Evolutionary conservation across 2,888 invertebrate genomes (phyloP).

Genomic region (Amorpha juglandis): DNA sequence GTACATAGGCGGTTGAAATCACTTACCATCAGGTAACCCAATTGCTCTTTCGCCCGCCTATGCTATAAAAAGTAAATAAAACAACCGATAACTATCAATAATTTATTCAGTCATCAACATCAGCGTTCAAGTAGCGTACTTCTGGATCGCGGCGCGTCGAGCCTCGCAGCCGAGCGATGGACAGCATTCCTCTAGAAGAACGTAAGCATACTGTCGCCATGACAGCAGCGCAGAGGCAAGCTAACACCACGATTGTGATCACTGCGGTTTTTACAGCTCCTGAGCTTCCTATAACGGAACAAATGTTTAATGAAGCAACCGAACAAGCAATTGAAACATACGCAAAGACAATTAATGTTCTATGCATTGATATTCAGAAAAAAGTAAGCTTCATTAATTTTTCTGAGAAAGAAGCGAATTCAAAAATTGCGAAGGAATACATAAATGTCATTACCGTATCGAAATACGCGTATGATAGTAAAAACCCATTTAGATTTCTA

Average conservation of each 20-base stretch:
- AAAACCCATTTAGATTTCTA: too few relatives aligned
- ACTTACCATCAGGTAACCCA: too few relatives aligned
- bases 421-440: too few relatives aligned
- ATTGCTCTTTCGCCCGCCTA: too few relatives aligned
- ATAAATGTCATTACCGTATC: too few relatives aligned
- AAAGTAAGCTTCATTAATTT: too few relatives aligned
- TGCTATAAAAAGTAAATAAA: constrained; percentile 24
- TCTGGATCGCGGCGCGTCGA: constrained; percentile 53
- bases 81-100: constrained; percentile 31
- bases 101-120: constrained; percentile 60
- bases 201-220: constrained; percentile 37
- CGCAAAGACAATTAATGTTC: not conserved
- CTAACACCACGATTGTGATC: constrained; percentile 24
- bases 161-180: constrained; percentile 50
- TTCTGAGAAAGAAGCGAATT: too few relatives aligned
- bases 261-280: not conserved
- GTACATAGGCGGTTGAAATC: too few relatives aligned
- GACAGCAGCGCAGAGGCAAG: constrained; percentile 30
- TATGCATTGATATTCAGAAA: too few relatives aligned
- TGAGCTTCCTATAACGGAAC: constrained; percentile 9
- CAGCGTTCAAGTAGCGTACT: constrained; percentile 64
- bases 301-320: not conserved
- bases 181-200: constrained; percentile 37
- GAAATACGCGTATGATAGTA: too few relatives aligned
- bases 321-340: not conserved